phyloP scores from a whole-genome alignment of 1,140 invertebrate genomes.

The Nasonia longicornis region DNA sequence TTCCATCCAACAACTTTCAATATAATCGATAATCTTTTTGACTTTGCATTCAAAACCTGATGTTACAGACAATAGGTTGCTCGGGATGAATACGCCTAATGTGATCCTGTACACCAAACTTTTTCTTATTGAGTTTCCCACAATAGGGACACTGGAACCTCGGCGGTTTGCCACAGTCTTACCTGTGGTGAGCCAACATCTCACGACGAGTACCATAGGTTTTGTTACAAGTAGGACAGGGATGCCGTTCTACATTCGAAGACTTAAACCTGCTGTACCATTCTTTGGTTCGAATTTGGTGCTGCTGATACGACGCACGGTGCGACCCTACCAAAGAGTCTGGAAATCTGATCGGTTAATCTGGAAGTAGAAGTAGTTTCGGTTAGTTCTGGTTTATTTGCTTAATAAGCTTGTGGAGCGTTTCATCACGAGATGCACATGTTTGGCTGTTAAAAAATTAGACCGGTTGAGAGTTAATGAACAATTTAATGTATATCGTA shows the following conservation, averaged over 20 bases:
- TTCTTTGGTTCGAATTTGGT: neutral
- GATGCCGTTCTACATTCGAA: constrained; percentile 52
- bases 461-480: neutral
- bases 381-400: neutral
- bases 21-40: neutral
- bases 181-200: constrained; percentile 72
- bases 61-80: constrained; percentile 54
- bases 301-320: constrained; percentile 30
- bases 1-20: neutral
- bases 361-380: constrained; percentile 47
- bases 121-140: constrained; percentile 67
- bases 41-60: constrained; percentile 49
- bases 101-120: constrained; percentile 67
- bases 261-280: neutral
- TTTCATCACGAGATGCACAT: neutral
- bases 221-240: constrained; percentile 71
- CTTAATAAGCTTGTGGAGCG: neutral
- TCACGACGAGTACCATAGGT: constrained; percentile 73
- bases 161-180: constrained; percentile 67
- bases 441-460: neutral
- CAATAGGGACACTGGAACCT: constrained; percentile 67
- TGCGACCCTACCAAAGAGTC: constrained; percentile 46
- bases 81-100: constrained; percentile 58
- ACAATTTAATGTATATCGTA: neutral
- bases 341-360: constrained; percentile 24